These are phyloP conservation scores for Cyrtonyx montezumae DNA, from an alignment of 2,113 vertebrate species.

Conservation along the genomic window DNA sequence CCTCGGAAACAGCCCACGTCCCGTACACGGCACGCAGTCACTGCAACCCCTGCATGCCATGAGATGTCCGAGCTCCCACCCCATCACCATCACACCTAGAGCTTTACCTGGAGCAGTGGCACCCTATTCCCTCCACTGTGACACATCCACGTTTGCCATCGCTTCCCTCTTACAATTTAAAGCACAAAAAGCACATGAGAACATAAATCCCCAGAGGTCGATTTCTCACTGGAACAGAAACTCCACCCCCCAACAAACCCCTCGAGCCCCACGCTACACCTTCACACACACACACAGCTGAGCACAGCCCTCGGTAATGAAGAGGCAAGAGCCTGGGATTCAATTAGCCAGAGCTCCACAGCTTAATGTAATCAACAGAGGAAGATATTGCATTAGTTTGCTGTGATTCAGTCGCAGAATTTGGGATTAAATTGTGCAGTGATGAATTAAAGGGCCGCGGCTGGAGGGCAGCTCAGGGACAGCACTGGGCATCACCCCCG, in stretches of 20 bases:
- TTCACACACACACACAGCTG: accelerated
- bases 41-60: not conserved
- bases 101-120: not conserved
- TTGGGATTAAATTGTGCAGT: constrained; percentile 27
- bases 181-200: not conserved
- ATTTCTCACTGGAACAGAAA: not conserved
- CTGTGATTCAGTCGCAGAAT: constrained; percentile 41
- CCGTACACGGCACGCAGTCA: accelerated
- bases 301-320: constrained; percentile 10
- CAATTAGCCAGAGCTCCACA: constrained; percentile 28
- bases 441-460: not conserved
- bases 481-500: not conserved
- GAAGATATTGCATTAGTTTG: constrained; percentile 30
- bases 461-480: not conserved
- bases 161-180: not conserved
- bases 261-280: not conserved
- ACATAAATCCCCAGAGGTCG: not conserved
- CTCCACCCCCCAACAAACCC: not conserved
- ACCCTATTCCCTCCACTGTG: not conserved
- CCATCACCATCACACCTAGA: not conserved
- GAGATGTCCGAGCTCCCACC: not conserved
- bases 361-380: constrained; percentile 32
- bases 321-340: constrained; percentile 45
- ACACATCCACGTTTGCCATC: not conserved
- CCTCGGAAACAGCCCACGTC: not conserved